phyloP scores from a whole-genome alignment of 2,113 vertebrate species.

The Melanotaenia duboulayi region DNA sequence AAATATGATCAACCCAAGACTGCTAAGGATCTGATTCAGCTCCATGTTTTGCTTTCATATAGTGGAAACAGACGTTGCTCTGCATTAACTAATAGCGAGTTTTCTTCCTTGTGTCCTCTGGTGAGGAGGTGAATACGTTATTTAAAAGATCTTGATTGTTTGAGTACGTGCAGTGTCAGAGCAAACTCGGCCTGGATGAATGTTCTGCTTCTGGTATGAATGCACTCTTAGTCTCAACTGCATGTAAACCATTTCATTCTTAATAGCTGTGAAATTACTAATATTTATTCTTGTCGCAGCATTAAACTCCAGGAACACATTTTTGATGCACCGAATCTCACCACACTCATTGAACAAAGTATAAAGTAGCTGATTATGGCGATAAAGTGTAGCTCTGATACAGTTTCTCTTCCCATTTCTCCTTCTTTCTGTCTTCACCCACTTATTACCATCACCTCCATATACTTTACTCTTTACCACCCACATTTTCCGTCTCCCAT shows the following conservation, averaged over 20 bases:
- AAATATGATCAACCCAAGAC: too few species aligned
- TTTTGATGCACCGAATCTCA: neutral
- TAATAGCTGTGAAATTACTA: neutral
- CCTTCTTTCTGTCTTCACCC: neutral
- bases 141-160: too few species aligned
- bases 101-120: too few species aligned
- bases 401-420: constrained; percentile 3
- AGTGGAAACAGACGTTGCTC: too few species aligned
- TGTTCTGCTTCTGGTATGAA: too few species aligned
- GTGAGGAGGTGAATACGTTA: too few species aligned
- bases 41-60: too few species aligned
- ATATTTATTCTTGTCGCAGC: neutral
- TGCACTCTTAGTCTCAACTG: too few species aligned
- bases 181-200: too few species aligned
- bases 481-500: constrained; percentile 9
- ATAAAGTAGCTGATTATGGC: neutral
- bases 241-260: neutral
- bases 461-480: constrained; percentile 23
- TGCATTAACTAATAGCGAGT: too few species aligned
- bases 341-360: neutral
- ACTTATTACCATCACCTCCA: constrained; percentile 20
- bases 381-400: constrained; percentile 5
- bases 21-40: too few species aligned
- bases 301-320: neutral
- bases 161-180: too few species aligned